Base-by-base conservation (phyloP, 2,888 invertebrate genomes). In the Camptogramma bilineatum region DNA sequence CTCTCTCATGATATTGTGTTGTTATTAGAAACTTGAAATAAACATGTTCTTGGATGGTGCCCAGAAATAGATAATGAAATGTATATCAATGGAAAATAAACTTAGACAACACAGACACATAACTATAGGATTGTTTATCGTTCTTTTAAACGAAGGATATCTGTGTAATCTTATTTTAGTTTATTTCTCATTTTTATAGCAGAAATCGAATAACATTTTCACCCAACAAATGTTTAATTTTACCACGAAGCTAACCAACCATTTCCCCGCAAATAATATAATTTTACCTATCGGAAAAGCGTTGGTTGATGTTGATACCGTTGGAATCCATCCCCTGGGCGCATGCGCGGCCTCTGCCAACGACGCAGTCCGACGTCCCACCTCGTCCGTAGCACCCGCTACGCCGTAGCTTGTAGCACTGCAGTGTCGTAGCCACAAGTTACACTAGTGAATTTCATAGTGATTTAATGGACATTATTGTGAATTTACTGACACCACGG, bases 311-410 rank as follows among this genome's bases (percentile, higher is more conserved):
- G 64, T 59, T 66, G 66, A 62, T 71, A 63, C 56, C 65, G 48
- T n/a, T 34, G 61, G 66, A 68, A 69, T 84, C 83, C 81, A 83
- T 83, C 84, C 81, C 77, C 74, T 77, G 74, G 18, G 73, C 90
- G 87, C 90, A 85, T 83, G 90, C 89, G 90, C 84, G 79, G 73
- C 60, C 63, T 60, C 84, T 81, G 77, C 80, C 81, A 77, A 77
- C 91, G 90, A 80, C 91, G 90, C 90, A 90, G 90, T 90, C 82
- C 76, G 75, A 75, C 77, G 69, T 72, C 78, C 71, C 74, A 69
- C 79, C 74, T 79, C 81, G 77, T 72, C 78, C 73, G 67, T 69
- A 73, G 65, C 75, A 70, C 75, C 70, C 81, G 66, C 78, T 79
- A 80, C 83, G 78, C 75, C 80, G 83, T 80, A 80, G 77, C 69